Evolutionary conservation across 2,113 vertebrate species (phyloP).

Genomic region (Anarhynchus alexandrinus): DNA sequence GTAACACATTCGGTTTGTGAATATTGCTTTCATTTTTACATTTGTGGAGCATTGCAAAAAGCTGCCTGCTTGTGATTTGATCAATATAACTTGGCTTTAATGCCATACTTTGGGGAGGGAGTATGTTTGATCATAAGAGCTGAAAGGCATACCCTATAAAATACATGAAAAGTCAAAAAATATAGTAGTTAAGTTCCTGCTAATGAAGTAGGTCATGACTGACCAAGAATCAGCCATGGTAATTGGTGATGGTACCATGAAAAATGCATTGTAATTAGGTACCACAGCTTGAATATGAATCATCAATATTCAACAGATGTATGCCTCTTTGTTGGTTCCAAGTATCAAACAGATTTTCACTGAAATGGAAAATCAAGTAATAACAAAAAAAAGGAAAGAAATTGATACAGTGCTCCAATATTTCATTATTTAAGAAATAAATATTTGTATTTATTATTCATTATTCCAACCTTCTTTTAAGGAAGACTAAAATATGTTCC

Average conservation of each 20-base stretch:
- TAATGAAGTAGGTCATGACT: neutral
- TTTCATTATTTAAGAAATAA: neutral
- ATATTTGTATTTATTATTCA: neutral
- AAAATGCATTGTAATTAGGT: conserved; percentile 35
- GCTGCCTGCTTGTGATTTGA: neutral
- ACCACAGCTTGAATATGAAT: conserved; percentile 8
- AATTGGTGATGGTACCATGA: neutral
- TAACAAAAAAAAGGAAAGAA: neutral
- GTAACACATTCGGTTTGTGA: neutral
- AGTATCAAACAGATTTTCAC: neutral
- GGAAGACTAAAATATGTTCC: neutral
- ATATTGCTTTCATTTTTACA: neutral
- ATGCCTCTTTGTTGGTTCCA: neutral
- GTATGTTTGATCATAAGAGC: neutral
- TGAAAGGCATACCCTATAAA: neutral
- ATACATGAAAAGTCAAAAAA: neutral
- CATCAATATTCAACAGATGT: conserved; percentile 2
- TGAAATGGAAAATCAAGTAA: neutral
- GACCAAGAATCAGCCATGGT: neutral
- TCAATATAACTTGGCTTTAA: neutral
- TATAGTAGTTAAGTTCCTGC: neutral
- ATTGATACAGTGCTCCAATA: neutral
- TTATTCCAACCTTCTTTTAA: neutral
- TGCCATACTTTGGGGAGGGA: neutral
- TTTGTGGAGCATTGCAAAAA: neutral